These are phyloP conservation scores for Mormoops blainvillei DNA, from an alignment of 2,113 vertebrate species.

Conservation along the genomic window DNA sequence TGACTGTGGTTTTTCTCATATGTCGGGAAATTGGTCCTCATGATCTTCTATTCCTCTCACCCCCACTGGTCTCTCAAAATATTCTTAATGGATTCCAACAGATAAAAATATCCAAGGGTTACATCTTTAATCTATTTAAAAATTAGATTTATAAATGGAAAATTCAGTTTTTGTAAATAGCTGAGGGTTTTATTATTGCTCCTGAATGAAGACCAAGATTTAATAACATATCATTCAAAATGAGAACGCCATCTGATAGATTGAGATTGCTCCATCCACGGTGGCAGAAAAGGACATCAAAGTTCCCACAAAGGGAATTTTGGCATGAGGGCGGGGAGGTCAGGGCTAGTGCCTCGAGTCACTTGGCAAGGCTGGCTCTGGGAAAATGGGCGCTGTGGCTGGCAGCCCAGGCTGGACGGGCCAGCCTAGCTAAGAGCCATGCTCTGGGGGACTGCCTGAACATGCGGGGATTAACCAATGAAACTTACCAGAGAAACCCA, in stretches of 20 bases:
- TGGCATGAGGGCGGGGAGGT: rapidly evolving
- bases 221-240: background rate
- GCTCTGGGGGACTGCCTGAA: background rate
- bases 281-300: background rate
- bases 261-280: background rate
- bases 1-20: constrained; percentile 56
- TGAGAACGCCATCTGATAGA: background rate
- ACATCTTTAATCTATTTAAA: background rate
- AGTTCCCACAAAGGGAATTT: background rate
- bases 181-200: background rate
- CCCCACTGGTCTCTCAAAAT: background rate
- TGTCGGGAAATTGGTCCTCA: constrained; percentile 25
- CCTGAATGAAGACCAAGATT: background rate
- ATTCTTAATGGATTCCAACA: background rate
- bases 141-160: background rate
- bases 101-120: background rate
- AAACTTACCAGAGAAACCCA: background rate
- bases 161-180: background rate
- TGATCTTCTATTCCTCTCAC: background rate
- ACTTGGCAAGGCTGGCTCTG: background rate
- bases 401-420: background rate
- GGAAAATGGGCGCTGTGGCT: background rate
- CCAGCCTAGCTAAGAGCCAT: background rate
- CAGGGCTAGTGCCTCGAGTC: background rate
- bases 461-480: background rate